phyloP scores from a whole-genome alignment of 2,113 vertebrate species.

The Diadophis punctatus region DNA sequence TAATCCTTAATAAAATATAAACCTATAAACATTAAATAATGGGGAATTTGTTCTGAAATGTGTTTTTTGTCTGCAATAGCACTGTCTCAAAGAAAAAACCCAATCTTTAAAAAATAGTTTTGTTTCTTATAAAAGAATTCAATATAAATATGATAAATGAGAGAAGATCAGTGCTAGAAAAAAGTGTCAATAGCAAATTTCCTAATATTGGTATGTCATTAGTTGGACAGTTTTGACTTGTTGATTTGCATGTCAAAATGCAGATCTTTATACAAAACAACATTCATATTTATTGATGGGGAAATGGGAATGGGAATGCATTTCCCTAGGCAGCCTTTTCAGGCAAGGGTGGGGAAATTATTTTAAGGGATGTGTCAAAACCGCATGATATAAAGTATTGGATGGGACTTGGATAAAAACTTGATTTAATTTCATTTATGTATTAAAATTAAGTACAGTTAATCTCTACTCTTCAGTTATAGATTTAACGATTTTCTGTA shows the following conservation, averaged over 20 bases:
- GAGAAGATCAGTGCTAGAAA: background rate
- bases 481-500: background rate
- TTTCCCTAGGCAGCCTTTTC: background rate
- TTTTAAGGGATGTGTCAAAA: no score
- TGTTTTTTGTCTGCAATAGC: background rate
- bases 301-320: background rate
- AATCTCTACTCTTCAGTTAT: background rate
- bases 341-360: background rate
- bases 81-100: background rate
- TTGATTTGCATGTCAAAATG: background rate
- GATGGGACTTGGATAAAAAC: background rate
- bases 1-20: background rate
- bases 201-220: background rate
- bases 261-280: background rate
- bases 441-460: background rate
- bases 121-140: background rate
- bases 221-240: background rate
- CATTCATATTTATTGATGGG: background rate
- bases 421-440: background rate
- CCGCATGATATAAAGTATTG: background rate
- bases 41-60: background rate
- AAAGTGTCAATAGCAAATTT: background rate
- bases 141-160: background rate
- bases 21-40: background rate
- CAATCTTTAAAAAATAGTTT: background rate